Evolutionary conservation across 2,797 vertebrate genomes (phyloP), one percentile per base, ranked within the genome.

Genomic region (Hoplostethus mediterraneus): DNA sequence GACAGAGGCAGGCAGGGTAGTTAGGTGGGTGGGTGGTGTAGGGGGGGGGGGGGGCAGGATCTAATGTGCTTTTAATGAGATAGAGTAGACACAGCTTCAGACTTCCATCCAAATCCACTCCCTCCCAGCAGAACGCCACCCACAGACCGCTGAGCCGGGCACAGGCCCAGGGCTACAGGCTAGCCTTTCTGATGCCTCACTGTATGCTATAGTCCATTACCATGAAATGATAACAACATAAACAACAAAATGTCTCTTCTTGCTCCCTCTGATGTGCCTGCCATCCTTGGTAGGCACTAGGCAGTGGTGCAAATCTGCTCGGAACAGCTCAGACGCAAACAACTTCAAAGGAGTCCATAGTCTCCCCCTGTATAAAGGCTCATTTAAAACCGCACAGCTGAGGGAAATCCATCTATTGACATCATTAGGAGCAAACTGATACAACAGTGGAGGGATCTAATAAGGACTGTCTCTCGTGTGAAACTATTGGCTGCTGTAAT

Each of bases 61-160:
- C 28, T 79, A 85, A 81, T 89, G 67, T 75, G 75, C 57, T 77
- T 90, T 87, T 92, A 92, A 93, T 88, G 89, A 89, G 86, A 80
- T 58, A 6, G 66, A 80, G 54, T 73, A 69, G 69, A 76, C 62
- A 73, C 11, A 6, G 73, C 65, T 65, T 76, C 72, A 71, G 72
- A 67, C 75, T 71, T 70, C 58, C 70, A 76, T 83, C 60, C 70
- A 86, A 82, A 81, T 67, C 68, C 14, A 16, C 67, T 63, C 70
- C 81, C 77, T 81, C 48, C 31, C 2, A 77, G 75, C 72, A 63
- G 63, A 62, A 16, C 47, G 87, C 87, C 88, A 62, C 89, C 92
- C 87, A 85, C 90, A 54, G 85, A 28, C 28, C 28, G 28, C 28
- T 28, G 28, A 57, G 67, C 49, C 72, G 80, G 62, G 66, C 16